phyloP scores from a whole-genome alignment of 2,113 vertebrate genomes.

The Odontophorus gujanensis region DNA sequence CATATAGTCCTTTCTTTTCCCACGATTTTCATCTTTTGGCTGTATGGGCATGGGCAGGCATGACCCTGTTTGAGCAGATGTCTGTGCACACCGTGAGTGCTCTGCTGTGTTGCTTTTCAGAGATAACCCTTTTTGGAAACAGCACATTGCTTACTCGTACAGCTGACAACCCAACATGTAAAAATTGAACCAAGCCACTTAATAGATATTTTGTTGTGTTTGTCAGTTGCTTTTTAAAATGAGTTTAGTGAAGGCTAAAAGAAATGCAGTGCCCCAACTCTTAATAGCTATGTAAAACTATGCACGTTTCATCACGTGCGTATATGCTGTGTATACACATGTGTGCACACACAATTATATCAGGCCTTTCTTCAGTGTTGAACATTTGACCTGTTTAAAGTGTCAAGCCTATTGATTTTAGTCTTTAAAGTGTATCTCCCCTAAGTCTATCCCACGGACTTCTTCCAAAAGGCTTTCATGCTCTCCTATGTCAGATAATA shows the following conservation, averaged over 20 bases:
- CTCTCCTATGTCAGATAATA: neutral
- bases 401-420: neutral
- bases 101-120: neutral
- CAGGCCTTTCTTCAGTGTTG: neutral
- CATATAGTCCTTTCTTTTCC: neutral
- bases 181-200: neutral
- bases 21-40: neutral
- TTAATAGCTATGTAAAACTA: neutral
- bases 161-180: neutral
- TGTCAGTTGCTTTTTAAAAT: neutral
- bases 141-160: neutral
- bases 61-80: neutral
- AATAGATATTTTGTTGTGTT: neutral
- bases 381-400: neutral
- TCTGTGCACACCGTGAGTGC: accelerated
- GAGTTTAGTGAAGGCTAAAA: neutral
- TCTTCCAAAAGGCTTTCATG: neutral
- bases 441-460: neutral
- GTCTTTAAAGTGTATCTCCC: neutral
- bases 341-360: neutral
- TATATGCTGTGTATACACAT: accelerated
- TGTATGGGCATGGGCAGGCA: neutral
- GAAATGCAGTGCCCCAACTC: neutral
- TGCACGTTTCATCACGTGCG: neutral
- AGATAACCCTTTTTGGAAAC: neutral